Evolutionary conservation across 2,113 vertebrate species (phyloP), one percentile per base, ranked within the genome.

Genomic region (Perca schrenkii): DNA sequence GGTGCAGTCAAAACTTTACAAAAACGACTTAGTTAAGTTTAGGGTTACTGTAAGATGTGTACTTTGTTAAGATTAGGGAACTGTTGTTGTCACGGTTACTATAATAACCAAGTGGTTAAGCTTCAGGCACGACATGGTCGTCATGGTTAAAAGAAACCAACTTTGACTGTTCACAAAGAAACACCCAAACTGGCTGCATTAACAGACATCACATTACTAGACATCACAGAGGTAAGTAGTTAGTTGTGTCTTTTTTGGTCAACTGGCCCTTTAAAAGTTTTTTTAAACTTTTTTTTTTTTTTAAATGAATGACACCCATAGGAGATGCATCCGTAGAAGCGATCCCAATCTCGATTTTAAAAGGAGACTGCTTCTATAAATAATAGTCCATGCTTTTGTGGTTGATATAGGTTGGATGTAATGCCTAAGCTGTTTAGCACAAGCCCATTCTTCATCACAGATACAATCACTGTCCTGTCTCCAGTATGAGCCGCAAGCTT

Each of bases 381-480:
- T 66, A 75, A 78, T 47, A 74, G 34, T 19, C 54, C 8, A 0
- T 58, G 40, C 1, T 72, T 71, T 66, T 25, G 62, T 52, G 71
- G 17, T 67, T 67, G 50, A 76, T 19, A 74, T 25, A 25, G 25
- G 25, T 25, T 25, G 25, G 25, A 25, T 25, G 1, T 36, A 49
- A 47, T n/a, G 74, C 52, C 53, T 7, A 3, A 75, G 16, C 62
- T 65, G 46, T 56, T 53, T 49, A 64, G 60, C 73, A 84, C 15
- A n/a, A 53, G 53, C 36, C 46, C 80, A 84, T 88, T 85, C 40
- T 77, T 93, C 84, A 89, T 69, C 63, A 1, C 73, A 79, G 84
- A 88, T 83, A 89, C n/a, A 7, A 89, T 89, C 90, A 3, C 46
- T 3, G 16, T 61, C 71, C 79, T 22, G 54, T 67, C 66, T 73